Conservation (phyloP, 2,888 invertebrate species). For the Cryptus viduatorius region DNA sequence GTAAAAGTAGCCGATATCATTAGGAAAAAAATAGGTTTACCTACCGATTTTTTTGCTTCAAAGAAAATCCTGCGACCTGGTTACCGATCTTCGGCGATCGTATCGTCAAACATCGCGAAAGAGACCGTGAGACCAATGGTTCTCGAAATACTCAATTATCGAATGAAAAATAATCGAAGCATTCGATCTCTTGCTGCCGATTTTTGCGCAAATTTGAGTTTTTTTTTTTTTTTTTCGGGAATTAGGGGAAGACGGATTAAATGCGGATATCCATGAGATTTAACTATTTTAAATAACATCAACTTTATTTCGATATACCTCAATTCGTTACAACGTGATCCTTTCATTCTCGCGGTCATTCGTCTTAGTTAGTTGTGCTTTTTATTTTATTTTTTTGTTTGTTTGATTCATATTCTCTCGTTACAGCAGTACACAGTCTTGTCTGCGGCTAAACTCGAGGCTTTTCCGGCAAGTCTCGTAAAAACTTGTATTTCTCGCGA, state of each 20-base stretch:
- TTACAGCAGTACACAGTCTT: slow-evolving; percentile 19
- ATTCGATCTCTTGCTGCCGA: background rate
- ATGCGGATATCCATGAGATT: slow-evolving; percentile 25
- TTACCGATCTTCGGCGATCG: slow-evolving; percentile 5
- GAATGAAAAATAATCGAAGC: background rate
- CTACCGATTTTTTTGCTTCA: slow-evolving; percentile 39
- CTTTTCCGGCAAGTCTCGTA: slow-evolving; percentile 26
- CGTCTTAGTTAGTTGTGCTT: slow-evolving; percentile 50
- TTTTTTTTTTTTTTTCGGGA: slow-evolving; percentile 2
- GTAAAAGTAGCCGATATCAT: slow-evolving; percentile 59
- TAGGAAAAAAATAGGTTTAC: slow-evolving; percentile 59
- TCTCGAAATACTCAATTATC: background rate
- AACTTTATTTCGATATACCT: slow-evolving; percentile 79
- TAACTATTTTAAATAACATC: slow-evolving; percentile 81
- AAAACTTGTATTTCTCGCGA: slow-evolving; percentile 5
- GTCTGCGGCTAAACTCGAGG: slow-evolving; percentile 21
- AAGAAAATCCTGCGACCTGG: slow-evolving; percentile 12
- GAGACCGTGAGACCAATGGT: background rate
- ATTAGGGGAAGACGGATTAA: background rate
- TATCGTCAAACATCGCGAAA: background rate
- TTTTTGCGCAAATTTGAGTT: background rate
- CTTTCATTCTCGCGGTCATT: slow-evolving; percentile 59
- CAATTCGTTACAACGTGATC: slow-evolving; percentile 67
- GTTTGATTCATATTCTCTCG: slow-evolving; percentile 23
- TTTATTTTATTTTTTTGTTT: slow-evolving; percentile 57